Evolutionary conservation across 2,113 vertebrate genomes (phyloP), one percentile per base, ranked within the genome.

Genomic region (Anas platyrhynchos): DNA sequence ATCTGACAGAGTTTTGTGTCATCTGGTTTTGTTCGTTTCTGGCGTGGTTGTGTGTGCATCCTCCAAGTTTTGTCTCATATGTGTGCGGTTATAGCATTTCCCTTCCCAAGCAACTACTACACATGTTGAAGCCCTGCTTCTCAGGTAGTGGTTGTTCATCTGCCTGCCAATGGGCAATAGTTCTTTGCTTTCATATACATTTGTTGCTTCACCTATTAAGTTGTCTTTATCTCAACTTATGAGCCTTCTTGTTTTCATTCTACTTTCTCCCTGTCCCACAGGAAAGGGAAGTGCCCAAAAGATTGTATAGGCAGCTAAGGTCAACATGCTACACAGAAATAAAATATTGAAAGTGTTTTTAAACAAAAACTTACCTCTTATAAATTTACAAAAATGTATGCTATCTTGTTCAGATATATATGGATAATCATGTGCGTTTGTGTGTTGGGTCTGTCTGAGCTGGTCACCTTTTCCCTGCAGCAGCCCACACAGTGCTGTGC

Each of bases 241-340:
- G 36, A 68, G 5, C 20, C 9, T 68, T 71, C 43, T 63, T 84
- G 13, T 6, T 38, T 44, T 46, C 14, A 9, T 41, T 63, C 20
- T 32, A 7, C 13, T 46, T 55, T 68, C 6, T 89, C 9, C 4
- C 10, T 0, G 2, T 44, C 8, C 13, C 55, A 54, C 3, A 48
- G 5, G 14, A 65, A 16, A 79, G 27, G 1, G 13, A 7, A 73
- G 8, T 9, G 4, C 67, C 5, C 50, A 38, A 78, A 26, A 50
- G 31, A 6, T 10, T 44, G 5, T 38, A 3, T 3, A 29, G 15
- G 5, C 1, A 1, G 14, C 31, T 0, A 0, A 7, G n/a, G 14
- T 46, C 67, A 88, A 44, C 1, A 2, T 7, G 36, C 10, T 50
- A 68, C 7, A 83, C 76, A 20, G 11, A 7, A 78, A 78, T 21